phyloP scores from a whole-genome alignment of 92 coral and sea anemone genomes.

The Plumapathes pennacea region DNA sequence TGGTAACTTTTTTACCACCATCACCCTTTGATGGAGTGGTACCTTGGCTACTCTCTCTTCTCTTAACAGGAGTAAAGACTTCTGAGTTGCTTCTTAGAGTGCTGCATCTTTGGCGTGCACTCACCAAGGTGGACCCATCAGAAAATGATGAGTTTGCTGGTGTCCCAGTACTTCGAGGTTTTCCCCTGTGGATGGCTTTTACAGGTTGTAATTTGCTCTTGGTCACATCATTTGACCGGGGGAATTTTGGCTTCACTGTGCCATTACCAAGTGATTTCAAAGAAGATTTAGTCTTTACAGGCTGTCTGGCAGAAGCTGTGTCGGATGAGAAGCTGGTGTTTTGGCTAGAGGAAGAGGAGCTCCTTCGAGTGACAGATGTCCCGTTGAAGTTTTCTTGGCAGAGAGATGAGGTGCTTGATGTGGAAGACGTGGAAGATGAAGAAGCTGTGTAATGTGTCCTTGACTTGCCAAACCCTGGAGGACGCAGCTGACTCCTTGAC shows the following conservation, averaged over 20 bases:
- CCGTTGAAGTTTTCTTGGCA: slow-evolving; percentile 61
- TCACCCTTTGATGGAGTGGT: background rate
- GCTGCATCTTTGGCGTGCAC: too few species aligned
- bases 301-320: slow-evolving; percentile 23
- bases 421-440: slow-evolving; percentile 65
- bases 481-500: slow-evolving; percentile 60
- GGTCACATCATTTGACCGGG: slow-evolving; percentile 50
- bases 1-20: background rate
- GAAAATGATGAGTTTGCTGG: too few species aligned
- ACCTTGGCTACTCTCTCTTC: slow-evolving; percentile 7
- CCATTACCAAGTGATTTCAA: slow-evolving; percentile 41
- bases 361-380: slow-evolving; percentile 48
- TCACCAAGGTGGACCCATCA: too few species aligned
- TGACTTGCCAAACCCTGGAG: slow-evolving; percentile 54
- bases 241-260: slow-evolving; percentile 46
- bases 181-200: slow-evolving; percentile 14
- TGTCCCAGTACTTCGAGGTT: background rate
- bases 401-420: slow-evolving; percentile 68
- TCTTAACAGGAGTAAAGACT: background rate
- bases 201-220: slow-evolving; percentile 49
- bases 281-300: slow-evolving; percentile 47
- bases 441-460: slow-evolving; percentile 69
- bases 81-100: too few species aligned
- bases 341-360: slow-evolving; percentile 19
- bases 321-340: slow-evolving; percentile 1